Conservation (phyloP, 2,113 vertebrate genomes). For the Andinoacara biseriatus region DNA sequence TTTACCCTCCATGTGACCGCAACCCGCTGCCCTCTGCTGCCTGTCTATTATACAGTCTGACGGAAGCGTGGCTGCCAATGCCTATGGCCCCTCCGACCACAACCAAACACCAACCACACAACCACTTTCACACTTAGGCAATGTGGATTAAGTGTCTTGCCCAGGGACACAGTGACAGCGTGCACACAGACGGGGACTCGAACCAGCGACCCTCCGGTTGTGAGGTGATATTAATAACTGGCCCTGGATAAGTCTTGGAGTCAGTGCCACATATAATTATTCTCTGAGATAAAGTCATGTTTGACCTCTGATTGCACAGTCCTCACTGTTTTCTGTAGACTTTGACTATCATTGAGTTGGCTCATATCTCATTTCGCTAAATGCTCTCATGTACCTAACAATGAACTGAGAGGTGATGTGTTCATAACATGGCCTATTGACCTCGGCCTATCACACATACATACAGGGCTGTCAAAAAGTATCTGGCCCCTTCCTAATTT, state of each 20-base stretch:
- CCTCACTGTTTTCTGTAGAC: neutral
- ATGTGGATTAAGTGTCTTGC: no score
- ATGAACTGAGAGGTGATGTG: constrained; percentile 34
- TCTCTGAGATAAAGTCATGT: constrained; percentile 45
- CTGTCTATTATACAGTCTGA: neutral
- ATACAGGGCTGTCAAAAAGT: rapidly evolving
- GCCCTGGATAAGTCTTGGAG: constrained; percentile 36
- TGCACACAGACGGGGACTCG: no score
- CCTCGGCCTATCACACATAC: neutral
- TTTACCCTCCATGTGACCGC: neutral
- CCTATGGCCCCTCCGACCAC: no score
- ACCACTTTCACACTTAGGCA: no score
- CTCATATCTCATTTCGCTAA: constrained; percentile 51
- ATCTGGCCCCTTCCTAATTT: neutral
- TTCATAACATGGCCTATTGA: constrained; percentile 29
- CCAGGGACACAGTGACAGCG: no score
- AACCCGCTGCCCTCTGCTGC: constrained; percentile 25
- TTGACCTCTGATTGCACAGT: constrained; percentile 28
- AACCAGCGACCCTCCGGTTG: no score
- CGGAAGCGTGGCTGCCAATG: no score
- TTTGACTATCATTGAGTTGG: constrained; percentile 1
- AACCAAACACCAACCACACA: no score
- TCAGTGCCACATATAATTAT: constrained; percentile 59
- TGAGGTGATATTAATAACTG: constrained; percentile 43
- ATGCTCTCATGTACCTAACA: constrained; percentile 30